These are phyloP conservation scores for Ondatra zibethicus DNA, from an alignment of 2,113 vertebrate genomes.

Conservation along the genomic window DNA sequence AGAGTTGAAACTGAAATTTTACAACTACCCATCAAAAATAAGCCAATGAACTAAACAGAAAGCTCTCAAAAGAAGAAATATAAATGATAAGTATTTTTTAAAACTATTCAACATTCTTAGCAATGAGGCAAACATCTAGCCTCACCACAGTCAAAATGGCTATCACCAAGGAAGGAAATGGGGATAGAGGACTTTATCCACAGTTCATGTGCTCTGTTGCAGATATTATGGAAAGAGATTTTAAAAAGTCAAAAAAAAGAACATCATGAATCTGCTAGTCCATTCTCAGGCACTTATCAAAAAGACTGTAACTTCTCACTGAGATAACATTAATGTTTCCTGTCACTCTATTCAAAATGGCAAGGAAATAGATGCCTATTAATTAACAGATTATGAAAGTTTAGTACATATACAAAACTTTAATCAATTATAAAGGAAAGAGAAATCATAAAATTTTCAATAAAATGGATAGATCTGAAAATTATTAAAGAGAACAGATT, in stretches of 20 bases:
- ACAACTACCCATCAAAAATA: not conserved
- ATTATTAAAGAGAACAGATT: not conserved
- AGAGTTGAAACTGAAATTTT: not conserved
- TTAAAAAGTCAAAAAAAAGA: not conserved
- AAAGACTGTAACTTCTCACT: not conserved
- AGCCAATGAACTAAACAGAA: not conserved
- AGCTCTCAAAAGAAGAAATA: not conserved
- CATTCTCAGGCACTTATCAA: too few species aligned
- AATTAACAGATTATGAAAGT: not conserved
- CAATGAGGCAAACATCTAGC: not conserved
- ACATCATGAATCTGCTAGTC: too few species aligned
- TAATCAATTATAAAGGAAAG: not conserved
- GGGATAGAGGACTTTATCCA: not conserved
- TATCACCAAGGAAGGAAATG: not conserved
- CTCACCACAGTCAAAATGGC: not conserved
- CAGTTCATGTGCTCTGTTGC: not conserved
- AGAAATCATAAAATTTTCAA: not conserved
- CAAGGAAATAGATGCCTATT: not conserved
- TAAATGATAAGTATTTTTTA: not conserved
- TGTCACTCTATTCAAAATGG: not conserved
- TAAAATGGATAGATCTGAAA: not conserved
- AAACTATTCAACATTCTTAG: not conserved
- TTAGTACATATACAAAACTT: not conserved
- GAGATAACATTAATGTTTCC: not conserved
- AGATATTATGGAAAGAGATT: not conserved